Percentiles rank a stretch among this genome's conserved stretches.
These are phyloP conservation scores for Sitophilus oryzae DNA, from an alignment of 1,140 invertebrate species.

Conservation along the genomic window DNA sequence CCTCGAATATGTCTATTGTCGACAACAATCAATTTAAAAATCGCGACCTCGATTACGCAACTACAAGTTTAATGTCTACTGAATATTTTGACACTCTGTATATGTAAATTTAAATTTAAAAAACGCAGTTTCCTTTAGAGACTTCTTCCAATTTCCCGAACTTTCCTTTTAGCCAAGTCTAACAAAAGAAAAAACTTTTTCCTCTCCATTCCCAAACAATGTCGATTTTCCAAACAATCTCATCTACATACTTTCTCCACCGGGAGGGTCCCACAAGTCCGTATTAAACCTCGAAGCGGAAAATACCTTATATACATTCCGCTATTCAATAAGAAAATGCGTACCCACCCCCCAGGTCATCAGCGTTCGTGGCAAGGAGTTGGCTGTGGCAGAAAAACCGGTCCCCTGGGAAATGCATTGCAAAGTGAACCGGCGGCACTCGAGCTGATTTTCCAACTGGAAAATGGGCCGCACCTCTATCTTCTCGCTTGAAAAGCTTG, in stretches of 20 bases:
- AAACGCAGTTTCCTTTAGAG: too few relatives aligned
- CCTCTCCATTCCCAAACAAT: too few relatives aligned
- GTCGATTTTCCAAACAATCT: constrained; percentile 3
- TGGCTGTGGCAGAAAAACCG: too few relatives aligned
- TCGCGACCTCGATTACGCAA: too few relatives aligned
- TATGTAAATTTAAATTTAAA: too few relatives aligned
- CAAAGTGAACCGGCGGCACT: constrained; percentile 24
- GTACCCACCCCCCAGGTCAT: constrained; percentile 9
- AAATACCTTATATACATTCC: constrained; percentile 11
- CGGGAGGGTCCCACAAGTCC: constrained; percentile 6
- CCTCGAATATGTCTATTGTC: too few relatives aligned
- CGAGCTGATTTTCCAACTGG: constrained; percentile 19
- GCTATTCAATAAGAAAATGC: constrained; percentile 27
- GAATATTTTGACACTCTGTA: too few relatives aligned
- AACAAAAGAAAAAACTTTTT: too few relatives aligned
- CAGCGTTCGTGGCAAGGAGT: constrained; percentile 1
- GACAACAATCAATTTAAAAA: too few relatives aligned
- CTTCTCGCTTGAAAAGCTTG: constrained; percentile 23
- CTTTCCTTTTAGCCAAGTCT: too few relatives aligned
- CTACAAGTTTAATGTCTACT: too few relatives aligned
- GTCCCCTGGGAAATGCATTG: constrained; percentile 23
- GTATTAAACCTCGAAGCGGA: constrained; percentile 9
- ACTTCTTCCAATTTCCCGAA: too few relatives aligned
- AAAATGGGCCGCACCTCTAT: constrained; percentile 19
- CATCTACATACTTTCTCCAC: constrained; percentile 8